phyloP scores from a whole-genome alignment of 2,113 vertebrate species.

The Micronycteris hirsuta region DNA sequence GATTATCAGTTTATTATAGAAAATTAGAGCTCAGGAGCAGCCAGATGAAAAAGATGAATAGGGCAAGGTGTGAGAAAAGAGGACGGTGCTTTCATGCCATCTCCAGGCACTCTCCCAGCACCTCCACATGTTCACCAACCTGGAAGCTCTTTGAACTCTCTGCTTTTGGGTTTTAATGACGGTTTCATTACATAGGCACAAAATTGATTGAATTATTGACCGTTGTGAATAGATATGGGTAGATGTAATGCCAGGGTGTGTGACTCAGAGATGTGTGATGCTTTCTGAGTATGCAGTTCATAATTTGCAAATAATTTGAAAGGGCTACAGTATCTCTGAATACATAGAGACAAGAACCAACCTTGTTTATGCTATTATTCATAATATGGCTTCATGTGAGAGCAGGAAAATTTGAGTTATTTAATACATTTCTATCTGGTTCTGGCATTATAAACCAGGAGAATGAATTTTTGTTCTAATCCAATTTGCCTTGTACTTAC shows the following conservation, averaged over 20 bases:
- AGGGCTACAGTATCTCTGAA: not conserved
- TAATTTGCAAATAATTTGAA: not conserved
- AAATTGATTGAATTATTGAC: not conserved
- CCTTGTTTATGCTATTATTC: not conserved
- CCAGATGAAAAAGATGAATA: no score
- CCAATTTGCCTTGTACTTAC: not conserved
- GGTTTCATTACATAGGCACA: not conserved
- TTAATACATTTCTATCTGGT: not conserved
- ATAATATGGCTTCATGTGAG: not conserved
- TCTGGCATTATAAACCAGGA: not conserved
- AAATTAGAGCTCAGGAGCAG: no score
- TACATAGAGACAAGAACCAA: not conserved
- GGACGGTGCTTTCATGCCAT: not conserved
- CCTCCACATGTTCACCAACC: not conserved
- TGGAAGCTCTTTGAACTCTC: not conserved
- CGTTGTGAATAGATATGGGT: no score
- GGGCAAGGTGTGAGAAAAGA: not conserved
- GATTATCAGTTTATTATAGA: no score
- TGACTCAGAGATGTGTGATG: not conserved
- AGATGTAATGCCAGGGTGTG: not conserved
- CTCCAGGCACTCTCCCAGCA: not conserved
- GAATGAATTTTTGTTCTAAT: not conserved
- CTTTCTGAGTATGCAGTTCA: not conserved
- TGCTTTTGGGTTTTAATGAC: not conserved
- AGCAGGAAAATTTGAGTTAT: not conserved